Percentiles rank a stretch among this genome's conserved stretches.
Evolutionary conservation across 92 coral and sea anemone species (phyloP).

Genomic region (Plumapathes pennacea): DNA sequence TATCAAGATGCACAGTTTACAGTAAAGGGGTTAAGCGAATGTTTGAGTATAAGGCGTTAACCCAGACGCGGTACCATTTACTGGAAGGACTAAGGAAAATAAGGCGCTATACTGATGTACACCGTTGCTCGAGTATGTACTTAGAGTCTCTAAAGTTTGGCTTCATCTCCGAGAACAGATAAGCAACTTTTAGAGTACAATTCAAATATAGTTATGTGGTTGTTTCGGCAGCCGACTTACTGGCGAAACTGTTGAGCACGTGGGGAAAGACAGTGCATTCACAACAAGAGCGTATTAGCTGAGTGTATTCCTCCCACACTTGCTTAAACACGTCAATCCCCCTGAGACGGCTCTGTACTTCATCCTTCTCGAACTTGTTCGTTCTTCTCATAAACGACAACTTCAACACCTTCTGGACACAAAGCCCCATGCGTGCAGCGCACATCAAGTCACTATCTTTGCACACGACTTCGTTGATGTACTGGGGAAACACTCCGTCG

Average conservation of each 20-base stretch:
- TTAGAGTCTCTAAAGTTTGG: too few species aligned
- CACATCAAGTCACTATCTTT: constrained; percentile 12
- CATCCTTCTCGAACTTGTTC: constrained; percentile 4
- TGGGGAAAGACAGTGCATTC: constrained; percentile 1
- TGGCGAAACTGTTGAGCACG: background rate
- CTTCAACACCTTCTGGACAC: constrained; percentile 11
- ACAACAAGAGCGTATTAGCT: constrained; percentile 10
- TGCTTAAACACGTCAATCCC: constrained; percentile 17
- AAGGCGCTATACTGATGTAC: too few species aligned
- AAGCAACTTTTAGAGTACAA: too few species aligned
- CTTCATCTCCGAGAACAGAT: too few species aligned
- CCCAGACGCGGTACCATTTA: too few species aligned
- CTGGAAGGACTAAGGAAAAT: too few species aligned
- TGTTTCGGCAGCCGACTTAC: too few species aligned
- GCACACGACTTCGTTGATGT: constrained; percentile 62
- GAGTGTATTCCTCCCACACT: constrained; percentile 1
- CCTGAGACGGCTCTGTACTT: background rate
- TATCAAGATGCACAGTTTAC: too few species aligned
- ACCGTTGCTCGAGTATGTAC: too few species aligned
- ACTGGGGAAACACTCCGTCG: constrained; percentile 19
- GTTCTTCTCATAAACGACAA: constrained; percentile 13
- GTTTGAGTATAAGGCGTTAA: too few species aligned
- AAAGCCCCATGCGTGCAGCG: constrained; percentile 7
- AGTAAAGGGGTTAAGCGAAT: too few species aligned
- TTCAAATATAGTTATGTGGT: too few species aligned